A percentile compares a stretch with the other conserved stretches of the same genome.
Conservation (phyloP, 2,797 vertebrate species). For the Echiichthys vipera region DNA sequence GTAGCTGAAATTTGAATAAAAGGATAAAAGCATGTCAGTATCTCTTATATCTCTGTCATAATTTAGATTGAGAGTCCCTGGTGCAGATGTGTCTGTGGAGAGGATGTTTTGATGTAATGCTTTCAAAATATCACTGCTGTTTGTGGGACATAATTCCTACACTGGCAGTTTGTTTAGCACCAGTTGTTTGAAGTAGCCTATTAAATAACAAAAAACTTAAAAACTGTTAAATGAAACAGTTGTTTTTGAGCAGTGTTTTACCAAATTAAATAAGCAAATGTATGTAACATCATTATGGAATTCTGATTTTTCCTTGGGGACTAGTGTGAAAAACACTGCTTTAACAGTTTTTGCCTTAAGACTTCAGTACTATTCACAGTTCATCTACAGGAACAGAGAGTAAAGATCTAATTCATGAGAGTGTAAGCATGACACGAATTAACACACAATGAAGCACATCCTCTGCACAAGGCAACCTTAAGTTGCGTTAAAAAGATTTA, state of each 20-base stretch:
- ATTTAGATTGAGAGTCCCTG: conserved; percentile 9
- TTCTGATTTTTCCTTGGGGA: neutral
- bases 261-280: neutral
- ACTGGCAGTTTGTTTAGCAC: conserved; percentile 1
- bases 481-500: conserved; percentile 77
- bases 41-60: conserved; percentile 11
- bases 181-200: neutral
- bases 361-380: neutral
- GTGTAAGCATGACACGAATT: conserved; percentile 63
- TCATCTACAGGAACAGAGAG: conserved; percentile 19
- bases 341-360: conserved; percentile 5
- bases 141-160: no score
- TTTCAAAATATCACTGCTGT: conserved; percentile 4
- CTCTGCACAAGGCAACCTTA: conserved; percentile 59
- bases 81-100: conserved; percentile 12
- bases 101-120: conserved; percentile 9
- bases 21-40: conserved; percentile 31
- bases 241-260: neutral
- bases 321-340: neutral
- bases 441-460: conserved; percentile 59
- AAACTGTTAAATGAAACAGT: neutral
- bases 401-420: conserved; percentile 42
- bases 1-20: conserved; percentile 35
- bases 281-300: neutral
- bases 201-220: conserved; percentile 13